These are phyloP conservation scores for Blomia tropicalis DNA, from an alignment of 2,888 invertebrate species.

Conservation along the genomic window DNA sequence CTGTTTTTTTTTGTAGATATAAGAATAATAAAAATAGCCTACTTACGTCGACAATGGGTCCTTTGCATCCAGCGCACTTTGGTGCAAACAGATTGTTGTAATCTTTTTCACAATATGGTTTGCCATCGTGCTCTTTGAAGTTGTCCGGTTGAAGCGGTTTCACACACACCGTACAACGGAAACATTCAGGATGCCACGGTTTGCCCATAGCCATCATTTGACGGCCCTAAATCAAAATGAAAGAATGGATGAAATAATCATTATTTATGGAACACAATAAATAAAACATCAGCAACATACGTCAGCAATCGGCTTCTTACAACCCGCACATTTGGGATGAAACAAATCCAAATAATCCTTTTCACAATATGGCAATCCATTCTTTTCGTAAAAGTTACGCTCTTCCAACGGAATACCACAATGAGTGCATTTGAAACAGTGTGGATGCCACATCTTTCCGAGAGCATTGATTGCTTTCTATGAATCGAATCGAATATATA, in stretches of 20 bases:
- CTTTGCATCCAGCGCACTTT: slow-evolving; percentile 94
- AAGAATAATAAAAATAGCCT: too few species aligned
- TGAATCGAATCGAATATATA: neutral
- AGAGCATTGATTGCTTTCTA: slow-evolving; percentile 44
- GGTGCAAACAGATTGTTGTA: slow-evolving; percentile 95
- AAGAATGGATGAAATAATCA: neutral
- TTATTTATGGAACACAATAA: neutral
- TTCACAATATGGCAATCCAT: slow-evolving; percentile 92
- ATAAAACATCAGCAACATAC: slow-evolving; percentile 13
- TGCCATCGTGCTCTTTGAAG: slow-evolving; percentile 92
- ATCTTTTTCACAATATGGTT: slow-evolving; percentile 94
- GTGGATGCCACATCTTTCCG: slow-evolving; percentile 95
- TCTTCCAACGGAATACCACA: slow-evolving; percentile 93
- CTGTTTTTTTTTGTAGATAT: too few species aligned
- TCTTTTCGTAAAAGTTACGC: slow-evolving; percentile 93
- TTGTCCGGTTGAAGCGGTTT: slow-evolving; percentile 91
- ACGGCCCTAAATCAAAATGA: slow-evolving; percentile 15
- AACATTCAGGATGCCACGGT: slow-evolving; percentile 99
- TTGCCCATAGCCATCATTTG: slow-evolving; percentile 58
- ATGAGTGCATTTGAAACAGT: slow-evolving; percentile 96
- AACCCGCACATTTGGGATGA: slow-evolving; percentile 94
- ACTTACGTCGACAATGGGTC: slow-evolving; percentile 62
- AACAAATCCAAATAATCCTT: slow-evolving; percentile 90
- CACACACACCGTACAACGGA: slow-evolving; percentile 90
- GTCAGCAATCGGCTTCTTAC: slow-evolving; percentile 89